Conservation (phyloP, 2,888 invertebrate species). For the Julus scanicus region DNA sequence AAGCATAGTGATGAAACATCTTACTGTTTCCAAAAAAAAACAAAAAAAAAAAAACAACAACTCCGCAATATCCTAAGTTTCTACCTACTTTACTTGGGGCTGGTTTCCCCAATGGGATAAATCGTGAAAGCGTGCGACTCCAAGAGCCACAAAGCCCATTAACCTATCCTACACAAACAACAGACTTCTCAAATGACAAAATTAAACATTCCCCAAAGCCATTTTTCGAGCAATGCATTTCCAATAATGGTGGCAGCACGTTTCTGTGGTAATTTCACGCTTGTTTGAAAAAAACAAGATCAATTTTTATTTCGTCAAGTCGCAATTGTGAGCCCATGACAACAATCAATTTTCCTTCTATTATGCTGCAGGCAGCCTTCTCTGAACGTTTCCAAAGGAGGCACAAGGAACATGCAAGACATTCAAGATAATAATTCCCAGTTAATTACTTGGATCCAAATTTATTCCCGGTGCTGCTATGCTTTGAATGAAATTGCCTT, state of each 20-base stretch:
- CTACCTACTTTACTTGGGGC: too few relatives aligned
- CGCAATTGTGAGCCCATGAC: not conserved
- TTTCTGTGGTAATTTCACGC: not conserved
- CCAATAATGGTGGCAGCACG: not conserved
- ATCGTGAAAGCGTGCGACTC: too few relatives aligned
- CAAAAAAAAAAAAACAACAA: too few relatives aligned
- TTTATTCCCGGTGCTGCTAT: not conserved
- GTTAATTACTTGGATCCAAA: constrained; percentile 6
- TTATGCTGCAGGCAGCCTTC: not conserved
- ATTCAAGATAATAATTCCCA: not conserved
- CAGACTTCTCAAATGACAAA: not conserved
- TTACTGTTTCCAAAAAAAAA: too few relatives aligned
- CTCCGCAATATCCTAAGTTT: too few relatives aligned
- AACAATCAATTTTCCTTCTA: not conserved
- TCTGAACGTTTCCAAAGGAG: not conserved
- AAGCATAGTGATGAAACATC: too few relatives aligned
- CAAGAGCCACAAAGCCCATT: not conserved
- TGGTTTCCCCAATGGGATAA: too few relatives aligned
- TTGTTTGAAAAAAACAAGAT: not conserved
- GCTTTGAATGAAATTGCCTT: constrained; percentile 29
- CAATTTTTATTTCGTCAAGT: not conserved
- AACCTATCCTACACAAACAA: not conserved
- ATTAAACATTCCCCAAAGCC: constrained; percentile 30
- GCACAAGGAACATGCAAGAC: not conserved
- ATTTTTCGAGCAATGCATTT: not conserved